phyloP scores from a whole-genome alignment of 92 coral and sea anemone species.

The Ricordea florida region DNA sequence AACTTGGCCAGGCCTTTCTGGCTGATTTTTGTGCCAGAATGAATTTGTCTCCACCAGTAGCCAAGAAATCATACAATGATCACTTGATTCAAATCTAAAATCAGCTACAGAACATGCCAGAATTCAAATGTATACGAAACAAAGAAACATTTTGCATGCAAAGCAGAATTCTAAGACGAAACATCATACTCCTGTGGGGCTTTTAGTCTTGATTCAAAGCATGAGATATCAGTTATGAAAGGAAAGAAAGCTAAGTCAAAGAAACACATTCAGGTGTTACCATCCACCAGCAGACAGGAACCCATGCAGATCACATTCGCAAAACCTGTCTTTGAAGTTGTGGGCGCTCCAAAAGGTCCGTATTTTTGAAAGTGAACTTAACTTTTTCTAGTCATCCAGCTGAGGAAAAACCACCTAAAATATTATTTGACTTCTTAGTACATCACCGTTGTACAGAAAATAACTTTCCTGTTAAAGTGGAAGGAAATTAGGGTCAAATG shows the following conservation, averaged over 20 bases:
- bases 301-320: neutral
- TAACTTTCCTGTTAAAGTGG: neutral
- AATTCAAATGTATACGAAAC: neutral
- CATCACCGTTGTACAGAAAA: neutral
- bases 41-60: constrained; percentile 43
- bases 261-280: neutral
- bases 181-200: constrained; percentile 4
- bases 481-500: neutral
- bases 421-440: neutral
- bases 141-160: neutral
- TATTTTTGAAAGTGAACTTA: neutral
- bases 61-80: constrained; percentile 29
- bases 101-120: too few relatives aligned
- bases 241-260: neutral
- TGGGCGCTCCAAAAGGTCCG: neutral
- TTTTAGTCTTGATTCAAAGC: constrained; percentile 22
- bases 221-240: neutral
- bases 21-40: constrained; percentile 39
- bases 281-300: constrained; percentile 1
- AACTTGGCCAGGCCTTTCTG: neutral
- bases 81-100: constrained; percentile 21
- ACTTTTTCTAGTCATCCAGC: neutral
- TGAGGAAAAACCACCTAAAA: neutral
- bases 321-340: neutral
- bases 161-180: constrained; percentile 11